Base-by-base conservation (phyloP, 2,113 vertebrate genomes). In the Tricholaema leucomelas region DNA sequence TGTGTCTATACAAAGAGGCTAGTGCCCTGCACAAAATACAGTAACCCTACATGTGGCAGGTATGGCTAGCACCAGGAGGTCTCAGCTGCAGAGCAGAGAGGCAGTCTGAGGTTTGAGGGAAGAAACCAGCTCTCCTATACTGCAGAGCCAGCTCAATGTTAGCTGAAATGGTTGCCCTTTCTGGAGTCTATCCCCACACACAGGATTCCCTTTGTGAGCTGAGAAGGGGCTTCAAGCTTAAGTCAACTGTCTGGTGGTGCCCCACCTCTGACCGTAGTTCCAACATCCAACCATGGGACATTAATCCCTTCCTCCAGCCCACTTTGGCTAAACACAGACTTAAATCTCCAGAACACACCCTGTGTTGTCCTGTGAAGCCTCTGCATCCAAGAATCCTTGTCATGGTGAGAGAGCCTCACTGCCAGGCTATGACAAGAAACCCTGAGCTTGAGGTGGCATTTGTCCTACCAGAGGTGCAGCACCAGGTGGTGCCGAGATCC, bases 401-500 rank as follows among this genome's bases (percentile, higher is more conserved):
- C 15, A 30, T 24, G 23, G 16, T 40, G 58, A 55, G 24, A 66
- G 9, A 9, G 7, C 28, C 35, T 23, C 40, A 4, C 1, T 5
- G 24, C 16, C 1, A 3, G 24, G 16, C 65, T 80, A 69, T 54
- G 54, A 79, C 48, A 64, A 33, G n/a, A 3, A 2, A 56, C 9
- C 12, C 3, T 11, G 52, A 79, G 30, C 36, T 33, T 14, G 36
- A 69, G 42, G 36, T 89, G 73, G 36, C 61, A 75, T 88, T 77
- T 92, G 93, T 67, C 85, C 83, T 93, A 87, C 4, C 56, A 12
- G 71, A 80, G 81, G 75, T 70, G 52, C 55, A 87, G 93, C 81
- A 85, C 28, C 82, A 92, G 90, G 94, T 92, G 93, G 91, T 93
- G 91, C 91, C 84, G 91, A 59, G 85, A 52, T 85, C 85, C 85